Conservation (phyloP, 2,888 invertebrate species). For the Archips xylosteana region DNA sequence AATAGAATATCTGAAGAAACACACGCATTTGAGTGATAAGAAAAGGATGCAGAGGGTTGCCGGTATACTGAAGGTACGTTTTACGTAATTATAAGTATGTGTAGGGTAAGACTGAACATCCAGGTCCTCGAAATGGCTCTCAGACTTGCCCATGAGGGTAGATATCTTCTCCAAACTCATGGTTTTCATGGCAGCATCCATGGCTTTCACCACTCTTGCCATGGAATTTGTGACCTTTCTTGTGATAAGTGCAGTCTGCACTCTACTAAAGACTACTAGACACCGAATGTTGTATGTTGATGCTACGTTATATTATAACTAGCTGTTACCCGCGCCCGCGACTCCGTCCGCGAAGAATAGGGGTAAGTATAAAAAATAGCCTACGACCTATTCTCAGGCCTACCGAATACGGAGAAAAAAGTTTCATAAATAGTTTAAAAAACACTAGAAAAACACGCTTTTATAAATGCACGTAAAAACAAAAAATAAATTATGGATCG, state of each 20-base stretch:
- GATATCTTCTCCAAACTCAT: conserved; percentile 99
- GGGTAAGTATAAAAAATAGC: too few species aligned
- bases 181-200: conserved; percentile 99
- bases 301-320: too few species aligned
- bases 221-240: conserved; percentile 97
- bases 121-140: conserved; percentile 99
- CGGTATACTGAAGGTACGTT: conserved; percentile 84
- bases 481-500: too few species aligned
- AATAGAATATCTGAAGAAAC: conserved; percentile 77
- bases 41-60: conserved; percentile 86
- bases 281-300: conserved; percentile 89
- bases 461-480: too few species aligned
- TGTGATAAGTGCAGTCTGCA: conserved; percentile 99
- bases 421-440: too few species aligned
- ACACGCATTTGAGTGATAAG: conserved; percentile 80
- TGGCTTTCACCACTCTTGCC: conserved; percentile 99
- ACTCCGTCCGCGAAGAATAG: too few species aligned
- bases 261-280: conserved; percentile 97
- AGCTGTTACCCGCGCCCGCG: too few species aligned
- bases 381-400: too few species aligned
- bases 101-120: conserved; percentile 95
- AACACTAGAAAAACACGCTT: too few species aligned
- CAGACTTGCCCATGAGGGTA: conserved; percentile 98
- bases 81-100: too few species aligned
- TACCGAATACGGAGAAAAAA: too few species aligned